Conservation (phyloP, 2,797 vertebrate genomes). For the Aulostomus chinensis region DNA sequence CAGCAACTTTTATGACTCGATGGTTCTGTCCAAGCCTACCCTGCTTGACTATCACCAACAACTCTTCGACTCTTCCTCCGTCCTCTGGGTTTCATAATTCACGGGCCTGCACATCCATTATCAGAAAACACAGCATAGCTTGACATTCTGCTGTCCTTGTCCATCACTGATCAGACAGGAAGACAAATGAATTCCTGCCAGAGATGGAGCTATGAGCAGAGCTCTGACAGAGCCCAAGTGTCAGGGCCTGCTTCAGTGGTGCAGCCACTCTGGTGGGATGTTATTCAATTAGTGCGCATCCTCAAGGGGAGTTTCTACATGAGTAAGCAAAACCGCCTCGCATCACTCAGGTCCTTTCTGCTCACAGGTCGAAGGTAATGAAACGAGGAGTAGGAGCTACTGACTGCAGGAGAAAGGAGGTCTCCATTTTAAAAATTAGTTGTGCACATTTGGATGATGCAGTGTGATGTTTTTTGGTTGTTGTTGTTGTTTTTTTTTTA, state of each 20-base stretch:
- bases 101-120: constrained; percentile 2
- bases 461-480: too few relatives aligned
- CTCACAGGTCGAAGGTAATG: constrained; percentile 39
- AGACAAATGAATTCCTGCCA: constrained; percentile 32
- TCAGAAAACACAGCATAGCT: constrained; percentile 9
- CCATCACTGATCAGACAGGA: constrained; percentile 27
- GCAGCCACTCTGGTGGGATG: constrained; percentile 31
- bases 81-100: background rate
- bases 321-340: constrained; percentile 64
- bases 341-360: constrained; percentile 49
- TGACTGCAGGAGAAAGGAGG: background rate
- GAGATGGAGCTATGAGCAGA: constrained; percentile 28
- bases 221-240: constrained; percentile 6
- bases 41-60: background rate
- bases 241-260: constrained; percentile 36
- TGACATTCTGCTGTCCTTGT: constrained; percentile 15
- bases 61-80: background rate
- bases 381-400: constrained; percentile 3
- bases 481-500: background rate
- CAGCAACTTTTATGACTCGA: too few relatives aligned
- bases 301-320: constrained; percentile 52
- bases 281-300: constrained; percentile 54
- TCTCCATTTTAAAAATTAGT: constrained; percentile 9
- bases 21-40: background rate
- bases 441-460: background rate